phyloP scores from a whole-genome alignment of 2,113 vertebrate species.

The Melanerpes formicivorus region DNA sequence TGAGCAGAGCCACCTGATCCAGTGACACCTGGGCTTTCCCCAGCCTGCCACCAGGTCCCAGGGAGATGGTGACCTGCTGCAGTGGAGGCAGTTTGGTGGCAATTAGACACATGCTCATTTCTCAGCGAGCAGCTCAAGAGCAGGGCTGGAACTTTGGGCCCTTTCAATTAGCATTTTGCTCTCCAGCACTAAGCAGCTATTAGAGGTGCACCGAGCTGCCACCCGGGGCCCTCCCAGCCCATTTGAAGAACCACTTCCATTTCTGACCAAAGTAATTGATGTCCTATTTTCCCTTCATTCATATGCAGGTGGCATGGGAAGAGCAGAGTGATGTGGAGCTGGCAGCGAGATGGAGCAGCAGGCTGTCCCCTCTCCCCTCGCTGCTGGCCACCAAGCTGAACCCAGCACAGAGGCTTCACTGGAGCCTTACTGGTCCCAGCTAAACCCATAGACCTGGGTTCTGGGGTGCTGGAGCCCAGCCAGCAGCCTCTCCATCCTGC shows the following conservation, averaged over 20 bases:
- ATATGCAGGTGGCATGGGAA: neutral
- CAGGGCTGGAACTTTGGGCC: neutral
- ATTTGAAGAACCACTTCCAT: neutral
- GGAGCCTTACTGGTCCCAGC: neutral
- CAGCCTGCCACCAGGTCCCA: fast-evolving
- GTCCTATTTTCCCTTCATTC: constrained; percentile 42
- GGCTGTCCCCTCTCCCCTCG: fast-evolving
- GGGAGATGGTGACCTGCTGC: fast-evolving
- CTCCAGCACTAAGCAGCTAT: neutral
- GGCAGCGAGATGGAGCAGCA: neutral
- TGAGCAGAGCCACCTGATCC: no score
- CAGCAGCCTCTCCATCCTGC: fast-evolving
- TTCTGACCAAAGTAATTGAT: neutral
- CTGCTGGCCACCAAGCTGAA: neutral
- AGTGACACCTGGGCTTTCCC: neutral
- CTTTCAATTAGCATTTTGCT: neutral
- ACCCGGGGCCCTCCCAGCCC: neutral
- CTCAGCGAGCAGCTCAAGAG: neutral
- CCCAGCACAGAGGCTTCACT: neutral
- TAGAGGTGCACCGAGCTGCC: neutral
- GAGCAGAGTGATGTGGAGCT: fast-evolving
- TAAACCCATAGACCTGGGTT: neutral
- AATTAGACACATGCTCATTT: neutral
- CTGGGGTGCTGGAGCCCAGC: fast-evolving
- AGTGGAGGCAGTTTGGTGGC: neutral